phyloP scores from a whole-genome alignment of 1,140 invertebrate species.

The Coelopa frigida region DNA sequence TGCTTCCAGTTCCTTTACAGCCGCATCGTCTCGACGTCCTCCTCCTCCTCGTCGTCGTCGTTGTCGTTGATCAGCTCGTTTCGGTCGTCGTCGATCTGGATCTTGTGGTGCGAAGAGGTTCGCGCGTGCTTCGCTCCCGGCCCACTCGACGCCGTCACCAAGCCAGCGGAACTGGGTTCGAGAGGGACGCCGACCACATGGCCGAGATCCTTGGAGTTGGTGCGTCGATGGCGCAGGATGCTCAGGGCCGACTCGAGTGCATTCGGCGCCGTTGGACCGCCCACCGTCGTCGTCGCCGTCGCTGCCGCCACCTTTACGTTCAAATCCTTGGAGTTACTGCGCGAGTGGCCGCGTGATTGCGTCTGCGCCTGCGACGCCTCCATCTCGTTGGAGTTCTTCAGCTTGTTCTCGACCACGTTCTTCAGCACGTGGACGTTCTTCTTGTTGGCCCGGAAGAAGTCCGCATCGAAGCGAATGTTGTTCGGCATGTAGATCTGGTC shows the following conservation, averaged over 20 bases:
- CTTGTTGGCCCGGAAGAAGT: constrained; percentile 34
- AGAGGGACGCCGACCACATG: constrained; percentile 22
- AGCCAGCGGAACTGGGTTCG: constrained; percentile 7
- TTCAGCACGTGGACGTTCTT: constrained; percentile 41
- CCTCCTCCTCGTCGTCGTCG: constrained; percentile 17
- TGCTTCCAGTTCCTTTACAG: too few species aligned
- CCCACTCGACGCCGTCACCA: neutral
- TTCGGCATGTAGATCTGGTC: constrained; percentile 45
- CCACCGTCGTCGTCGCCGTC: neutral
- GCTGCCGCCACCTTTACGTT: constrained; percentile 29
- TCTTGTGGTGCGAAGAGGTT: constrained; percentile 36
- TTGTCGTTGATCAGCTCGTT: constrained; percentile 30
- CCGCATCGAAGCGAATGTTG: constrained; percentile 42
- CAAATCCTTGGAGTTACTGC: constrained; percentile 51
- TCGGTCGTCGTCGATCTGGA: constrained; percentile 42
- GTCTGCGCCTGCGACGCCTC: constrained; percentile 18
- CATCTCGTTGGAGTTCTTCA: constrained; percentile 40
- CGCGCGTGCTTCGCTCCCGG: constrained; percentile 13
- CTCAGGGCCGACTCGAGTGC: constrained; percentile 31
- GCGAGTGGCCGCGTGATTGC: constrained; percentile 43
- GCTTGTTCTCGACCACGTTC: constrained; percentile 31
- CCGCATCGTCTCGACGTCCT: constrained; percentile 16
- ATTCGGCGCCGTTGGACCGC: neutral
- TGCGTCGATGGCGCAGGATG: constrained; percentile 51
- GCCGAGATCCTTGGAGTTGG: constrained; percentile 49